Evolutionary conservation across 2,113 vertebrate species (phyloP).

Genomic region (Bostrychus sinensis): DNA sequence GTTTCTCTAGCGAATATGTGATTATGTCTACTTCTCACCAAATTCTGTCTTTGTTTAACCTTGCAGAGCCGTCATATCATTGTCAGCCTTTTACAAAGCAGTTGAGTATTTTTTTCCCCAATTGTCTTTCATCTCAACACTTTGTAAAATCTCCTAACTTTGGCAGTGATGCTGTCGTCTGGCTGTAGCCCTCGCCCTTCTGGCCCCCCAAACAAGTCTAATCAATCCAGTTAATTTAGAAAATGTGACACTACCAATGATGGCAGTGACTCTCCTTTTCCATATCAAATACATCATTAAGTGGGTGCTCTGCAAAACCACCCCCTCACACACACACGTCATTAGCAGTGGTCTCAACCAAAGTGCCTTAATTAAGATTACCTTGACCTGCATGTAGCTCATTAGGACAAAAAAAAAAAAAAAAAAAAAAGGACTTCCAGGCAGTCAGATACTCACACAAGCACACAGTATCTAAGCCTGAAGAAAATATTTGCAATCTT

Average conservation of each 20-base stretch:
- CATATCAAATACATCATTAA: conserved; percentile 70
- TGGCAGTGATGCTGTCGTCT: conserved; percentile 46
- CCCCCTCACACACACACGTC: conserved; percentile 31
- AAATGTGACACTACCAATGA: conserved; percentile 51
- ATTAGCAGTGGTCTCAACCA: conserved; percentile 59
- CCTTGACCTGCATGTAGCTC: conserved; percentile 64
- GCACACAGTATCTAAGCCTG: no score
- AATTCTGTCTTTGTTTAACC: no score
- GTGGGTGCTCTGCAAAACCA: conserved; percentile 45
- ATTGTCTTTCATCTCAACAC: conserved; percentile 18
- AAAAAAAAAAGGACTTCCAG: background rate
- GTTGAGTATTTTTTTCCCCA: no score
- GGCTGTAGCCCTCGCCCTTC: conserved; percentile 17
- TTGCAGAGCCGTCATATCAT: no score
- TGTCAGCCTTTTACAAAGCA: background rate
- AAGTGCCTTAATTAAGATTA: conserved; percentile 64
- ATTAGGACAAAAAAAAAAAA: conserved; percentile 32
- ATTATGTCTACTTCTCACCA: no score
- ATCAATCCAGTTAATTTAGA: conserved; percentile 71
- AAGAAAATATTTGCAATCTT: no score
- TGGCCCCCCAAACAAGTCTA: conserved; percentile 53
- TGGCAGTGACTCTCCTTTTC: conserved; percentile 58
- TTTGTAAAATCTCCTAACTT: conserved; percentile 35
- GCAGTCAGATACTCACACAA: background rate
- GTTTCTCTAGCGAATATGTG: no score